These are phyloP conservation scores for Hucho hucho DNA, from an alignment of 2,113 vertebrate genomes.

Conservation along the genomic window DNA sequence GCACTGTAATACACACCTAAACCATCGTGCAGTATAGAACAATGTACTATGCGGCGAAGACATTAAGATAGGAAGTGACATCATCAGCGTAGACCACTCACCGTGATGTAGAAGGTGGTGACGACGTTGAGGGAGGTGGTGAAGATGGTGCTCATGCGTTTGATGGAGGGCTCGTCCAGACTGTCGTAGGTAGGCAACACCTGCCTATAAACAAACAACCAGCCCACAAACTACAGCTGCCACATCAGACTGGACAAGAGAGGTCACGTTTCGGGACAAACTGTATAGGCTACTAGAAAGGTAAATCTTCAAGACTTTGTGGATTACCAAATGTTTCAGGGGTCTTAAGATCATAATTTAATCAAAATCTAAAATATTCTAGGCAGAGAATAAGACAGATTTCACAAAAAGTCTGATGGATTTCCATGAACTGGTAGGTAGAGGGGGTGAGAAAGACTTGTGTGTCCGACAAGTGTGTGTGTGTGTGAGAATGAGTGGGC, in stretches of 20 bases:
- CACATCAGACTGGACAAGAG: background rate
- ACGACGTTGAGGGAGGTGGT: slow-evolving; percentile 91
- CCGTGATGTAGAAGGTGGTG: slow-evolving; percentile 94
- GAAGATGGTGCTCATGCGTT: slow-evolving; percentile 98
- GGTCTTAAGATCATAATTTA: background rate
- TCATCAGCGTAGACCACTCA: slow-evolving; percentile 65
- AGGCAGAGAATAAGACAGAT: background rate
- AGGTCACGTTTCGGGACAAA: background rate
- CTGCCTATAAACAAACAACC: slow-evolving; percentile 78
- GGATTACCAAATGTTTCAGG: background rate
- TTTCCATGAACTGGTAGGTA: background rate
- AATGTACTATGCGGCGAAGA: background rate
- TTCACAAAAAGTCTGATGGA: background rate
- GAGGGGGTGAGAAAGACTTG: background rate
- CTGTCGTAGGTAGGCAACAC: slow-evolving; percentile 97
- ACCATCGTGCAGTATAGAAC: background rate
- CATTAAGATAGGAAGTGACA: background rate
- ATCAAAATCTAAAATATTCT: background rate
- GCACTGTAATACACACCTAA: background rate
- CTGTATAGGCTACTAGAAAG: background rate
- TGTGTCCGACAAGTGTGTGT: background rate
- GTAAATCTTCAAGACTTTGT: too few species aligned
- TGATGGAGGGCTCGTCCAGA: slow-evolving; percentile 95
- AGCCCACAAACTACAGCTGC: slow-evolving; percentile 27
- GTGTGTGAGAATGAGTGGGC: slow-evolving; percentile 17